Conservation (phyloP, 2,888 invertebrate species). For the Griposia aprilina region DNA sequence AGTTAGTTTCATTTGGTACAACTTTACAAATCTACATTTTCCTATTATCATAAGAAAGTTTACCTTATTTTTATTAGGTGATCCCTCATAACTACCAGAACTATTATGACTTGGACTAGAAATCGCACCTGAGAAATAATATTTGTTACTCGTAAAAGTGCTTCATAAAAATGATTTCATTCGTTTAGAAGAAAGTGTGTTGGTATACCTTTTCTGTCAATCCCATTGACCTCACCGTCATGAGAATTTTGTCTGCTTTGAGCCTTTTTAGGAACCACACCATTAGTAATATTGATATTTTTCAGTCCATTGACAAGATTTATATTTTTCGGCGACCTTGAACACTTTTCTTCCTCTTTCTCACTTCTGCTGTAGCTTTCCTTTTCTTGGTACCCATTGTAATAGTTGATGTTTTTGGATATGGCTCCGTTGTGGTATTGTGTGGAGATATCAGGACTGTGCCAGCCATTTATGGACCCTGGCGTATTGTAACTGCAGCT, state of each 20-base stretch:
- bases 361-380: constrained; percentile 74
- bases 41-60: constrained; percentile 17
- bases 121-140: constrained; percentile 78
- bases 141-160: constrained; percentile 42
- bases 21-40: constrained; percentile 3
- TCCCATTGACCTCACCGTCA: constrained; percentile 83
- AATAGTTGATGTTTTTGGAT: constrained; percentile 84
- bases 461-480: constrained; percentile 91
- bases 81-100: constrained; percentile 84
- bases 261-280: constrained; percentile 83
- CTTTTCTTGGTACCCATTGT: constrained; percentile 84
- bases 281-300: constrained; percentile 86
- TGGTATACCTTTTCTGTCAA: constrained; percentile 83
- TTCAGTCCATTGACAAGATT: constrained; percentile 86
- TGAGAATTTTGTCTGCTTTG: constrained; percentile 84
- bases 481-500: constrained; percentile 90
- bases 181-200: background rate
- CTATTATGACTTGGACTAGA: constrained; percentile 85
- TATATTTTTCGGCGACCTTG: constrained; percentile 85
- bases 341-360: constrained; percentile 74
- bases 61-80: constrained; percentile 88
- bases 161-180: constrained; percentile 15
- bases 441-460: constrained; percentile 85
- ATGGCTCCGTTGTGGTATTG: constrained; percentile 87
- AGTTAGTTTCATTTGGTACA: background rate